Evolutionary conservation across 2,797 vertebrate genomes (phyloP), one percentile per base, ranked within the genome.

Genomic region (Acestrorhynchus altus): DNA sequence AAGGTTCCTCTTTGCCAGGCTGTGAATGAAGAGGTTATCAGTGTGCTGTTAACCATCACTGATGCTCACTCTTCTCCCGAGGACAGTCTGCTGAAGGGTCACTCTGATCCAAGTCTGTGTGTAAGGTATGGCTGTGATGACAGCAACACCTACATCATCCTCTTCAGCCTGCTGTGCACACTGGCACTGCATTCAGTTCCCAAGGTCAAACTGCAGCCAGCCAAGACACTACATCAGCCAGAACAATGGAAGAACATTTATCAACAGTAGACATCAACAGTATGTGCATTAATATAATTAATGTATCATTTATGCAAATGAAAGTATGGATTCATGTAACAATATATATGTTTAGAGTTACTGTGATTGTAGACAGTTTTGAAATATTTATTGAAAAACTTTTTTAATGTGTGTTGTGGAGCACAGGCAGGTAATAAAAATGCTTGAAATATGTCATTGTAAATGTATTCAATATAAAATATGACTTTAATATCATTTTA

Each of bases 71-170:
- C 31, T 51, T 49, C 64, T 51, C 78, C 42, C 9, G 56, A 64
- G 76, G 81, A 77, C 78, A 70, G 59, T 20, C 69, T 59, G 71
- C 68, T 67, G 13, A 49, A 56, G 66, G 51, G 22, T 57, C 54
- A 20, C n/a, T 4, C 20, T n/a, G 52, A 26, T 22, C 52, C 18
- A 69, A 59, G 71, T 67, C 22, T 57, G 54, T 57, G 22, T 57
- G 54, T 57, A 79, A 86, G 77, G 79, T 77, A 83, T 73, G 52
- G 74, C 71, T 51, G 52, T n/a, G 59, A 52, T 79, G 76, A 71
- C 69, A 78, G 78, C 44, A 69, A 61, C 54, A 44, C 71, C 73
- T 79, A 80, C 71, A 74, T 86, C 76, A 83, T 80, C 73, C 68
- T 69, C 59, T 63, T 42, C 13, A 26, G 82, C 63, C 77, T 66